Conservation (phyloP, 2,797 vertebrate species). For the Craterocephalus amniculus region DNA sequence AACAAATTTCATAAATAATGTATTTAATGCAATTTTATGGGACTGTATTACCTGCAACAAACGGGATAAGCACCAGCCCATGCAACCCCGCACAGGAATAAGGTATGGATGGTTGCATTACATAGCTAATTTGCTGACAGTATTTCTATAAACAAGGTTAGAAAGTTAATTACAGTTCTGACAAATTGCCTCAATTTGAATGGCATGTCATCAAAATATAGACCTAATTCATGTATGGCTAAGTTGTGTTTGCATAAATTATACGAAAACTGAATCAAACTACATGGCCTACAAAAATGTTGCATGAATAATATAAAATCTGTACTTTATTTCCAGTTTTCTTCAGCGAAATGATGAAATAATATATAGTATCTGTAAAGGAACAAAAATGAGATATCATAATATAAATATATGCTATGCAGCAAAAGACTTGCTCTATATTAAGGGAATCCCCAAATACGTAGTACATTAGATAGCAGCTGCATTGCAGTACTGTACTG, state of each 20-base stretch:
- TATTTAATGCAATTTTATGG: not conserved
- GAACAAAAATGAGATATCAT: not conserved
- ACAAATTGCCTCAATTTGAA: not conserved
- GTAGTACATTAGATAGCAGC: constrained; percentile 43
- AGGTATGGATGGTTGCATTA: not conserved
- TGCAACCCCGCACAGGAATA: not conserved
- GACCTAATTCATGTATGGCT: not conserved
- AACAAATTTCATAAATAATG: not conserved
- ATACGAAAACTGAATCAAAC: not conserved
- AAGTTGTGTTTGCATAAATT: not conserved
- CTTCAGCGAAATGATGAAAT: not conserved
- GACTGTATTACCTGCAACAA: not conserved
- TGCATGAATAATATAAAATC: not conserved
- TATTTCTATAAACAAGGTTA: not conserved
- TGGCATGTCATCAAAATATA: not conserved
- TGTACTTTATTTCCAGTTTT: not conserved
- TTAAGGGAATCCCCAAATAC: constrained; percentile 58
- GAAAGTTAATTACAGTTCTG: not conserved
- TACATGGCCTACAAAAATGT: not conserved
- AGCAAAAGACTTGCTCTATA: constrained; percentile 23
- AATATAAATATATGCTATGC: constrained; percentile 5
- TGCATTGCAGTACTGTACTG: constrained; percentile 34
- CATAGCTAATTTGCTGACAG: not conserved
- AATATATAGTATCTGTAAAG: not conserved
- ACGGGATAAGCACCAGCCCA: not conserved